Evolutionary conservation across 2,888 invertebrate species (phyloP).

Genomic region (Polyommatus icarus): DNA sequence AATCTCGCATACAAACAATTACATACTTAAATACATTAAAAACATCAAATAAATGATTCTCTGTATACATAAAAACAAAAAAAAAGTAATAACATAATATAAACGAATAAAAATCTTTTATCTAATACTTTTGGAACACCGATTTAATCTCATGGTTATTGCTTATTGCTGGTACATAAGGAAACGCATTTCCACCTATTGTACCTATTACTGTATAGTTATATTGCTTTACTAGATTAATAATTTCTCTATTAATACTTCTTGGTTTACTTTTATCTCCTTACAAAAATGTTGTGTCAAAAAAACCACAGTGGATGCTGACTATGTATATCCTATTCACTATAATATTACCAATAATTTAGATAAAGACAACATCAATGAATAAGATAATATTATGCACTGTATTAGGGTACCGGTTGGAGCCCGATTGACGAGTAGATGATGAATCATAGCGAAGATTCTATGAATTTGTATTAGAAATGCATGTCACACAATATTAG

Average conservation of each 20-base stretch:
- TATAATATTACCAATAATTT: too few species aligned
- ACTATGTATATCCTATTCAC: too few species aligned
- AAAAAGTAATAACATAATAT: not conserved
- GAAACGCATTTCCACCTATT: not conserved
- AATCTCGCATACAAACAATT: not conserved
- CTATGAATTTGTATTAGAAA: too few species aligned
- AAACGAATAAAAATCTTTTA: conserved; percentile 2
- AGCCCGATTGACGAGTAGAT: too few species aligned
- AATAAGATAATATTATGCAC: too few species aligned
- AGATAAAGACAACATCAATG: too few species aligned
- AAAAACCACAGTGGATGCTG: too few species aligned
- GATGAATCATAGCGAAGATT: too few species aligned
- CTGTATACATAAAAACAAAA: not conserved
- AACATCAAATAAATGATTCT: not conserved
- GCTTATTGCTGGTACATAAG: not conserved
- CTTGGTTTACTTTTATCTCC: not conserved
- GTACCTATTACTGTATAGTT: not conserved
- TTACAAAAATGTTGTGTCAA: too few species aligned
- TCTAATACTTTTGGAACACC: conserved; percentile 9
- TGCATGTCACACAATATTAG: too few species aligned
- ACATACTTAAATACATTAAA: not conserved
- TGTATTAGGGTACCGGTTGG: too few species aligned
- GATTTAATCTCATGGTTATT: not conserved
- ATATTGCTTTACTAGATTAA: not conserved
- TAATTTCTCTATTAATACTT: conserved; percentile 5